These are phyloP conservation scores for Knipowitschia caucasica DNA, from an alignment of 2,797 vertebrate species.

Conservation along the genomic window DNA sequence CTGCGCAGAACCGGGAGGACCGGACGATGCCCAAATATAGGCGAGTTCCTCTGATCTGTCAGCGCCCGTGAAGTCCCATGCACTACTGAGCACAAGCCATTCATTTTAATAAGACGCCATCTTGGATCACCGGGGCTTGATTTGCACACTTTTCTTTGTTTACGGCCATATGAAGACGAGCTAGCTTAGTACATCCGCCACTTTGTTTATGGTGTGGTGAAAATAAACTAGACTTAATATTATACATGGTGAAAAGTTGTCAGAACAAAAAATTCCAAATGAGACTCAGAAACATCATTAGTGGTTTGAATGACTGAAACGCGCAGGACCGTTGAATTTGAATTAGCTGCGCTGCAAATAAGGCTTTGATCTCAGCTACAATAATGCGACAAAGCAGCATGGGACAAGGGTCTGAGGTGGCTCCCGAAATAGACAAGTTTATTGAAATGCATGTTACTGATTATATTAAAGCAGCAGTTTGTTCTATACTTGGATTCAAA, in stretches of 20 bases:
- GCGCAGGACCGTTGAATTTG: not conserved
- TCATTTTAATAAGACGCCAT: not conserved
- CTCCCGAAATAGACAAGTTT: not conserved
- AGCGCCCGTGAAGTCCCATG: no score
- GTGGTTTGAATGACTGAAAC: conserved; percentile 1
- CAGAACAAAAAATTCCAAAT: conserved; percentile 2
- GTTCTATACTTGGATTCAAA: not conserved
- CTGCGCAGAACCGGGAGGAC: no score
- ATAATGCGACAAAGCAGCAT: not conserved
- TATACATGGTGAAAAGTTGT: not conserved
- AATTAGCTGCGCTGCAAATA: not conserved
- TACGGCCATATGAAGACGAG: not conserved
- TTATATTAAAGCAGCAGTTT: not conserved
- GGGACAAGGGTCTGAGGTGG: not conserved
- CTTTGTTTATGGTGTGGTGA: not conserved
- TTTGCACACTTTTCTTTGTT: not conserved
- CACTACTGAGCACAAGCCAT: no score
- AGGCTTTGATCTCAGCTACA: conserved; percentile 6
- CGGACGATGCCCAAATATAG: no score
- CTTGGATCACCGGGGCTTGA: not conserved
- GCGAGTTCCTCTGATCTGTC: no score
- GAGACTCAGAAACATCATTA: not conserved
- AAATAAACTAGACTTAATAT: not conserved
- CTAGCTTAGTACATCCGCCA: not conserved
- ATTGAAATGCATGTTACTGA: not conserved